Base-by-base conservation (phyloP, 2,797 vertebrate species). In the Pipistrellus pygmaeus region DNA sequence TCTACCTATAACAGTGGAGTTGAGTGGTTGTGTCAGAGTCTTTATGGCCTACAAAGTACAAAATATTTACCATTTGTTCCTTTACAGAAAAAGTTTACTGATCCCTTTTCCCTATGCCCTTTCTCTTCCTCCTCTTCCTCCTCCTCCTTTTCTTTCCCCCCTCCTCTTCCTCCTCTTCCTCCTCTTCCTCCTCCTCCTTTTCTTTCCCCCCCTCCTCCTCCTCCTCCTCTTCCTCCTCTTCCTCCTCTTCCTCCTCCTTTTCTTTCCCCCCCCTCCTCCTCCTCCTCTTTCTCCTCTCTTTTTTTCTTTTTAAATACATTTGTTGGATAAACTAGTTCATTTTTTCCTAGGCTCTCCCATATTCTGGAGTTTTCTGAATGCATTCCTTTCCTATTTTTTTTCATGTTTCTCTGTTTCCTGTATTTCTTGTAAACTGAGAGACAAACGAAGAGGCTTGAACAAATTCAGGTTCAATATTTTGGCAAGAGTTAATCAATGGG, bases 71-170 rank as follows among this genome's bases (percentile, higher is more conserved):
- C 69, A 48, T 62, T 82, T 71, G 10, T n/a, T 68, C 7, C 25
- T 86, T 86, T 80, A 80, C 32, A 80, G 75, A 86, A 80, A 72
- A 51, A n/a, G 10, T 80, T 80, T 60, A 64, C 82, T 41, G 27
- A 72, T 23, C 32, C 18, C 53, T 55, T 51, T 60, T 35, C 53
- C 15, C 44, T 41, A 1, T 38, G 18, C 7, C 77, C 73, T 71
- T 57, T 2, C 12, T 21, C 73, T 62, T 57, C 1, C 12, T 21
- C 23, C 25, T 62, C 57, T 5, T 62, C 11, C 25, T 13, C 25
- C 57, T 60, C 35, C 55, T 35, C 35, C 35, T 35, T 35, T 35
- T 35, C 35, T 35, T 35, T 35, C 35, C 55, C 23, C 11, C 55
- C 55, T 23, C 8, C 41, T 57, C 21, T 10, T 75, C 10, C 23